Conservation (phyloP, 1,140 invertebrate genomes). For the Dendroctonus ponderosae region DNA sequence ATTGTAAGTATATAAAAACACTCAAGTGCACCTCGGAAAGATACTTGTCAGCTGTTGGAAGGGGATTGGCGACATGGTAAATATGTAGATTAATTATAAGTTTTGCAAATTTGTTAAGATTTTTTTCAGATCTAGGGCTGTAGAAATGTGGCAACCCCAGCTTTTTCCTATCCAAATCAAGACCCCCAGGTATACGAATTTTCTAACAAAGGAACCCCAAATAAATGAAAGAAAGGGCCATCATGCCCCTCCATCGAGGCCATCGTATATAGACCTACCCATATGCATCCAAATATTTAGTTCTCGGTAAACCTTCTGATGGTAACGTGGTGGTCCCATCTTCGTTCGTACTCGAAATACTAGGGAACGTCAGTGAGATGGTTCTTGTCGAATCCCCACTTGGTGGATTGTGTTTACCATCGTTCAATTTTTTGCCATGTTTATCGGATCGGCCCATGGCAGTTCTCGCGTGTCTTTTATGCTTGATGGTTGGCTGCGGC, state of each 20-base stretch:
- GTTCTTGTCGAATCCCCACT: slow-evolving; percentile 1
- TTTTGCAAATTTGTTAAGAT: too few species aligned
- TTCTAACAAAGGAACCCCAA: slow-evolving; percentile 28
- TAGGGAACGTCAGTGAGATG: background rate
- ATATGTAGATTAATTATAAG: too few species aligned
- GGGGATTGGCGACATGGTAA: too few species aligned
- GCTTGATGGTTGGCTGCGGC: slow-evolving; percentile 2
- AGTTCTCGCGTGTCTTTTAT: background rate
- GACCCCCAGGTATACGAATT: slow-evolving; percentile 26
- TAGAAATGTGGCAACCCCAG: slow-evolving; percentile 15
- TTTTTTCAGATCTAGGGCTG: too few species aligned
- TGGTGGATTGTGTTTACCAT: slow-evolving; percentile 16
- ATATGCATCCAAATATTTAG: slow-evolving; percentile 20
- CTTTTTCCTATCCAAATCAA: slow-evolving; percentile 1
- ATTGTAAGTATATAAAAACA: too few species aligned
- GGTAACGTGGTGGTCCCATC: background rate
- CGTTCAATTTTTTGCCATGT: slow-evolving; percentile 16
- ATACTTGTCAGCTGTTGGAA: too few species aligned
- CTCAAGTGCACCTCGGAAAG: too few species aligned
- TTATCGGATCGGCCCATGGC: slow-evolving; percentile 3
- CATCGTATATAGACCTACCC: slow-evolving; percentile 25
- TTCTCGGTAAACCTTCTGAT: slow-evolving; percentile 16
- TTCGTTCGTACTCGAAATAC: too few species aligned
- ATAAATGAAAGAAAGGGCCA: slow-evolving; percentile 17
- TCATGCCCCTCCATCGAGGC: slow-evolving; percentile 14